Evolutionary conservation across 2,888 invertebrate genomes (phyloP), one percentile per base, ranked within the genome.

Genomic region (Malacosoma neustria): DNA sequence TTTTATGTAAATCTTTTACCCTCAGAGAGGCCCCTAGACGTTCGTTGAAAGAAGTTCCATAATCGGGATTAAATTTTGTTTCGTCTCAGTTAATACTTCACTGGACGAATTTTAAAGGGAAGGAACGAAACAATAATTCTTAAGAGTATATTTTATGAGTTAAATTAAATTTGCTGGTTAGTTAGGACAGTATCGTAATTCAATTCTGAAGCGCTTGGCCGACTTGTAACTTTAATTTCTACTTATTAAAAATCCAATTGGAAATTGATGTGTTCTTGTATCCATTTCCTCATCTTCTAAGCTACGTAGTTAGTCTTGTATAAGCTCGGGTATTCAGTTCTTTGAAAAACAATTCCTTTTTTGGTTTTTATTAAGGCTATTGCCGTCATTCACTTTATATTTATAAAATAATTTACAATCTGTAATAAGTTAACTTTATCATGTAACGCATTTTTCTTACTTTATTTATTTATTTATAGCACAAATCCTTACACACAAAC

Each of bases 1-100:
- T 85, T 84, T 82, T 77, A 82, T 80, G 80, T 72, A 82, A 82
- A 82, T 80, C 74, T 80, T 77, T 77, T 69, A 60, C 67, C 62
- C 64, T 64, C 59, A 48, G 61, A 60, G 57, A n/a, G 58, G 60
- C 66, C 76, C 72, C 74, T 74, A 77, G 71, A 62, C 67, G 64
- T 66, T 67, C 60, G 54, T 49, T 54, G 57, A 64, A 61, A 58
- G 60, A 45, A 59, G 57, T 67, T 51, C 52, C 57, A 53, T 68
- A 68, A 72, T 72, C 61, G 56, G 61, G 54, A 72, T 71, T 70
- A 64, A 66, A 71, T 67, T 70, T 66, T 68, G 54, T 69, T 60
- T 54, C 53, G 51, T 51, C 36, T 40, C 33, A 32, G 14, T 37
- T 37, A 22, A 22, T 22, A 22, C 22, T 22, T 2, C 22, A 22